Percentiles rank a stretch among this genome's conserved stretches.
phyloP scores from a whole-genome alignment of 1,140 invertebrate species.

The Diorhabda sublineata region DNA sequence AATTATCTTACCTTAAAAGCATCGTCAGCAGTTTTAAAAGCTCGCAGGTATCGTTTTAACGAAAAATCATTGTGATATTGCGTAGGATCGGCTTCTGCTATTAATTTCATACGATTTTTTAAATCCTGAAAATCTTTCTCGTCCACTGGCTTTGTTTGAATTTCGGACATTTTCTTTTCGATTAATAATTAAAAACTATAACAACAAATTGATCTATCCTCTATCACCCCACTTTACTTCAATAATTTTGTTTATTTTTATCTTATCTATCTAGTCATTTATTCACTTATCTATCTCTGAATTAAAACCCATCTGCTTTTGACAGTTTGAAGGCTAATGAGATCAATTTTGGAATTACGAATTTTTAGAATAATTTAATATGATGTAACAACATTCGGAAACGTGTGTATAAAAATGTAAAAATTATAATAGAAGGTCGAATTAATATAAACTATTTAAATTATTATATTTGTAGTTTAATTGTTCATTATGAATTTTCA shows the following conservation, averaged over 20 bases:
- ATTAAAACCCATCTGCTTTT: not conserved
- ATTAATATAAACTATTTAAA: too few species aligned
- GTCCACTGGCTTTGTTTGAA: slow-evolving; percentile 51
- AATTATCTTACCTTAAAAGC: slow-evolving; percentile 60
- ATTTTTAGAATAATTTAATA: too few species aligned
- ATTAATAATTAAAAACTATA: not conserved
- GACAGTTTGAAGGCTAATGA: not conserved
- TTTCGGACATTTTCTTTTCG: slow-evolving; percentile 35
- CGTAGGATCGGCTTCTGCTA: slow-evolving; percentile 62
- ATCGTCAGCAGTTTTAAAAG: slow-evolving; percentile 65
- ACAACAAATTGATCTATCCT: too few species aligned
- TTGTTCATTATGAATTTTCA: too few species aligned
- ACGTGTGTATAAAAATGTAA: too few species aligned
- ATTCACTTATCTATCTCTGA: not conserved
- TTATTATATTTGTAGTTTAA: too few species aligned
- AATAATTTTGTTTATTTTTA: not conserved
- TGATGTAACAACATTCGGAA: too few species aligned
- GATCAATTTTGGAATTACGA: too few species aligned
- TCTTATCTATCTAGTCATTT: not conserved
- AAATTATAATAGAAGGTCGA: too few species aligned
- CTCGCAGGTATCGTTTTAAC: slow-evolving; percentile 62
- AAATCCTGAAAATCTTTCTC: slow-evolving; percentile 61
- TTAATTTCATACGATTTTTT: slow-evolving; percentile 65
- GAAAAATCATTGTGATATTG: slow-evolving; percentile 71
- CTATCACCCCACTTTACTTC: too few species aligned